Conservation (phyloP, 2,797 vertebrate species). For the Falco peregrinus region DNA sequence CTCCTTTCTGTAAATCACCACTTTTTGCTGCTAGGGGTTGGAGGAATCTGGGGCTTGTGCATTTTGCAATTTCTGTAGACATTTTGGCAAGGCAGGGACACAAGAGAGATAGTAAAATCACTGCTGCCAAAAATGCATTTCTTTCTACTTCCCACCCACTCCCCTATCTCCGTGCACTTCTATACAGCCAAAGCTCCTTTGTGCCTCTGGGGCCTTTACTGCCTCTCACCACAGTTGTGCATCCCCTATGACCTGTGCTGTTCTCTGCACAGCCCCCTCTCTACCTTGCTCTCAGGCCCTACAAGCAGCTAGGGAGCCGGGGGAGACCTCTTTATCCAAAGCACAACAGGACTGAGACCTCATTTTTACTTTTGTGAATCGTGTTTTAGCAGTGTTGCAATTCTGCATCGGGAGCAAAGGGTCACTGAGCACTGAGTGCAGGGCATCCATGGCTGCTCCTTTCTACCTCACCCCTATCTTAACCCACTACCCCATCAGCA, state of each 20-base stretch:
- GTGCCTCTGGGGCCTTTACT: neutral
- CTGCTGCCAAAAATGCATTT: neutral
- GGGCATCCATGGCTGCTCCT: accelerated
- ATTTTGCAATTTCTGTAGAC: neutral
- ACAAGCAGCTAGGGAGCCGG: accelerated
- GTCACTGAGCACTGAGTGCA: accelerated
- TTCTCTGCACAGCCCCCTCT: accelerated
- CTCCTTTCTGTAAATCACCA: neutral
- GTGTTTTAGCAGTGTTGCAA: neutral
- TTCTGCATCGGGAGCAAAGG: neutral
- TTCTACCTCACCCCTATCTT: neutral
- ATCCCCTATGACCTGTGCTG: neutral
- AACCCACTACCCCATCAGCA: neutral
- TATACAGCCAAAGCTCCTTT: neutral
- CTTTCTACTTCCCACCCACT: neutral
- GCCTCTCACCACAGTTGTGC: neutral
- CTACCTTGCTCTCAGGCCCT: neutral
- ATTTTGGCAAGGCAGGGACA: neutral
- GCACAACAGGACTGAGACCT: neutral
- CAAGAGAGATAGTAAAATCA: neutral
- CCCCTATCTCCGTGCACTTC: neutral
- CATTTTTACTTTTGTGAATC: neutral
- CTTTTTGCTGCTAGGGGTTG: neutral
- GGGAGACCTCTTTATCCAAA: neutral
- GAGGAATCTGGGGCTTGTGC: neutral